Base-by-base conservation (phyloP, 2,113 vertebrate genomes). In the Cyprinodon tularosa region DNA sequence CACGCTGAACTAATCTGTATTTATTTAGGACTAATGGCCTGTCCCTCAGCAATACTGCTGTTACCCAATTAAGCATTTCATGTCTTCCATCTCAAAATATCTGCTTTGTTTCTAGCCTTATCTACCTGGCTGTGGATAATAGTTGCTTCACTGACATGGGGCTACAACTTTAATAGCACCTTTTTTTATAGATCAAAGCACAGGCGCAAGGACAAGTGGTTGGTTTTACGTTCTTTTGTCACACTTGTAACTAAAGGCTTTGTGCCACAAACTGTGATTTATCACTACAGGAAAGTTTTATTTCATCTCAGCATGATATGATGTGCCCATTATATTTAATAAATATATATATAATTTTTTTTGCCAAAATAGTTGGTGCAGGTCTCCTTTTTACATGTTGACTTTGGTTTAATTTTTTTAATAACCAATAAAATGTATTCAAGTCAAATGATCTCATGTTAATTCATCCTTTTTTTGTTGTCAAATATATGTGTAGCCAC, bases 21-120 rank as follows among this genome's bases (percentile, higher is more conserved):
- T 85, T 86, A 62, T 78, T 66, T 80, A 76, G 57, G 36, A 75
- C 14, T 84, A 57, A 57, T 57, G 42, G 64, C 68, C 65, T 78
- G 40, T 62, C 45, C 45, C 60, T 22, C 0, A 88, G 81, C 84
- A 88, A 89, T 89, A 88, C 59, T 39, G 67, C 64, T 72, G 29
- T 76, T 60, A 48, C 44, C 72, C 70, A 48, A 15, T 78, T 62
- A 66, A 88, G 81, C 65, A 84, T 86, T 78, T 70, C 76, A 71
- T 50, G 88, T 92, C 90, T 90, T 92, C 88, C 90, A 89, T 79
- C 83, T 86, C 20, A 84, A 75, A 76, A 76, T 76, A 65, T 72
- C 80, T 22, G 62, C 69, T 66, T 71, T 83, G 67, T 79, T 76
- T 50, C 22, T 62, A 70, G 74, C 68, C 71, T 81, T 45, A 57